Percentiles rank a stretch among this genome's conserved stretches.
Conservation (phyloP, 2,888 invertebrate genomes). For the Parelbella ahira region DNA sequence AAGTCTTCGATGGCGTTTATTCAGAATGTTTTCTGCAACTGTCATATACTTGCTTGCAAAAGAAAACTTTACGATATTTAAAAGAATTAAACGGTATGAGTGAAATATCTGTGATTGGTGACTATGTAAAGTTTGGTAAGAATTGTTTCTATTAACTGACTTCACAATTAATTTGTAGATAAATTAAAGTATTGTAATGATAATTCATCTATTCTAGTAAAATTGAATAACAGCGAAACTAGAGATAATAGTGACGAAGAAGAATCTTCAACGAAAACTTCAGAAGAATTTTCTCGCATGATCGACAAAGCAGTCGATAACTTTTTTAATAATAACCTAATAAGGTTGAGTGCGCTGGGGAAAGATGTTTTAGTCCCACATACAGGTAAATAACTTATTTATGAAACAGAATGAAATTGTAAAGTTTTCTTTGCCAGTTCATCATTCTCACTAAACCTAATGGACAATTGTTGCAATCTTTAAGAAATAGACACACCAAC, state of each 20-base stretch:
- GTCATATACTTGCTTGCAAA: constrained; percentile 80
- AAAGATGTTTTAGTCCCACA: constrained; percentile 53
- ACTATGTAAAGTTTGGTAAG: constrained; percentile 78
- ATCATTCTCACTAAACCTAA: too few species aligned
- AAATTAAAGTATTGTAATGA: too few species aligned
- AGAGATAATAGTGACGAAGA: constrained; percentile 27
- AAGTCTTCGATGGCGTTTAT: constrained; percentile 76
- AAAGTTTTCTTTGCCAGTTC: too few species aligned
- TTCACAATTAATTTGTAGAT: not conserved
- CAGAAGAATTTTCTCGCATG: constrained; percentile 54
- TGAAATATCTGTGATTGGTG: constrained; percentile 78
- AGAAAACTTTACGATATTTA: constrained; percentile 78
- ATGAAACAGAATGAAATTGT: too few species aligned
- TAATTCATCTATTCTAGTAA: constrained; percentile 6
- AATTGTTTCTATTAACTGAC: not conserved
- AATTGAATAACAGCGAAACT: constrained; percentile 25
- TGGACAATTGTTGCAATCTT: too few species aligned
- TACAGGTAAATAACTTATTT: constrained; percentile 45
- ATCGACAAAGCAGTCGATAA: constrained; percentile 77
- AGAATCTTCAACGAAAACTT: constrained; percentile 30
- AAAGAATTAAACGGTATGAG: constrained; percentile 74
- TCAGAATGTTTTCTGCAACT: constrained; percentile 76
- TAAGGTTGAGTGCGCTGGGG: constrained; percentile 62
- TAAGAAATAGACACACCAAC: too few species aligned
- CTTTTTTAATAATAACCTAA: constrained; percentile 80